Evolutionary conservation across 2,113 vertebrate genomes (phyloP).

Genomic region (Nesoenas mayeri): DNA sequence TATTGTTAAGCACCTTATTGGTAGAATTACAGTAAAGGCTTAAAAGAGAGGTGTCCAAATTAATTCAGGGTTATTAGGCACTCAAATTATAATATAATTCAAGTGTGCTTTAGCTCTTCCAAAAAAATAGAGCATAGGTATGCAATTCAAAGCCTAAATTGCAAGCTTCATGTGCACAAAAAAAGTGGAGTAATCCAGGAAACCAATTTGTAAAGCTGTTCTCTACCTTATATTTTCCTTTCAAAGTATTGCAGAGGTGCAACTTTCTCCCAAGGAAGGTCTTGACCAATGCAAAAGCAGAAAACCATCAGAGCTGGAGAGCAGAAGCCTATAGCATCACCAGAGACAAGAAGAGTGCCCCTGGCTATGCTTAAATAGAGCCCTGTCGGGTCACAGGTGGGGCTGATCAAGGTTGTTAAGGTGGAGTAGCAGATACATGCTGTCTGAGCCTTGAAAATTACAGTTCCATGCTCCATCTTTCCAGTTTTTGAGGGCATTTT

Average conservation of each 20-base stretch:
- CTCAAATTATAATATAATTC: background rate
- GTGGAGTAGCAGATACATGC: background rate
- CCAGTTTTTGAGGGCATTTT: background rate
- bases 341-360: fast-evolving
- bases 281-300: background rate
- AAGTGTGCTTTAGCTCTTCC: background rate
- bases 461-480: background rate
- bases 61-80: background rate
- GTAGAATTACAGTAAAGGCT: background rate
- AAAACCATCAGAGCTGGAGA: fast-evolving
- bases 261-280: background rate
- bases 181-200: background rate
- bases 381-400: background rate
- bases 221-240: background rate
- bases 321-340: background rate
- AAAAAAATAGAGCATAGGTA: background rate
- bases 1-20: background rate
- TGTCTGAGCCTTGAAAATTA: background rate
- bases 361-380: background rate
- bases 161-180: background rate
- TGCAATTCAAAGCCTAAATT: background rate
- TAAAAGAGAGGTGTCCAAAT: background rate
- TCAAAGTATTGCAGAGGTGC: background rate
- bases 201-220: background rate
- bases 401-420: background rate